Base-by-base conservation (phyloP, 2,888 invertebrate species). In the Macrophya annulata region DNA sequence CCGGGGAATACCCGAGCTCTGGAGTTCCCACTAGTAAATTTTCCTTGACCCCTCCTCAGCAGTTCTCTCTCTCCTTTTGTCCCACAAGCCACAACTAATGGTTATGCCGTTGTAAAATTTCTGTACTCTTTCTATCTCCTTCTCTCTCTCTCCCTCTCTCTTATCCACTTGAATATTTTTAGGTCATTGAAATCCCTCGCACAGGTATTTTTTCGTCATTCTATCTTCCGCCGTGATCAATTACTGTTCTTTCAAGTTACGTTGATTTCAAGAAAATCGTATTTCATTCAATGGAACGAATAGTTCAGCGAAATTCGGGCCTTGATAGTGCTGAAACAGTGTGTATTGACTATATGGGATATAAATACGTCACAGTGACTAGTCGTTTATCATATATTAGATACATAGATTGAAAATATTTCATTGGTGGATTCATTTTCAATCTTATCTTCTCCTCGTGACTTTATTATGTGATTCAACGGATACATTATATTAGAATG, bases 1-100 rank as follows among this genome's bases (percentile, higher is more conserved):
- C 71, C 84, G 84, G 87, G 87, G 86, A 87, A 86, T 87, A 85
- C 87, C 87, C 86, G 83, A 4, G 10, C 25, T 25, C 62, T 21
- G 87, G 87, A 84, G 85, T 86, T 86, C 86, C 87, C 87, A 76
- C 43, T 51, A 43, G 43, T 43, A 17, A 40, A n/a, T 37, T 81
- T 81, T 62, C 25, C 43, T 21, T 45, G 8, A 9, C 51, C 77
- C 37, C 81, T 40, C 43, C 48, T 17, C 21, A 37, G 17, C 76
- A 21, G 12, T 5, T 51, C 51, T 77, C 77, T 55, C 17, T 55
- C 55, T 77, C 51, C 17, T 77, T 77, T 31, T 77, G 15, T 31
- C 6, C 9, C 77, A 37, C 45, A 21, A 40, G 45, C 68, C 10
- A 68, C 31, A 45, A 10, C 21, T 9, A 25, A 10, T 2, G 2